Percentiles rank a stretch among this genome's conserved stretches.
These are phyloP conservation scores for Nebria ingens DNA, from an alignment of 1,140 invertebrate genomes.

Conservation along the genomic window DNA sequence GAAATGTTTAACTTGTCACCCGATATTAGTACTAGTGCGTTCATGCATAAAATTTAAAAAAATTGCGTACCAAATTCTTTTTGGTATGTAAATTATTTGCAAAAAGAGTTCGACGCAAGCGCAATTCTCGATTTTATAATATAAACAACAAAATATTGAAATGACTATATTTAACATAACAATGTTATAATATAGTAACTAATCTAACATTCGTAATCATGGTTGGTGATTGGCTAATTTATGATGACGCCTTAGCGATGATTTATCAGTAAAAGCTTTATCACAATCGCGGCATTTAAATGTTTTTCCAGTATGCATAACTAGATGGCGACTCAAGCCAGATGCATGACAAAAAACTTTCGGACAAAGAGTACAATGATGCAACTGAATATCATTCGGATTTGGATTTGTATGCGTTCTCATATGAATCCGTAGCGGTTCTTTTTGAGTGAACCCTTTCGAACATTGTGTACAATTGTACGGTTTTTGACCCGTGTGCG, in stretches of 20 bases:
- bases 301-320: conserved; percentile 55
- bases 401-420: conserved; percentile 45
- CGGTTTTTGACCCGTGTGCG: conserved; percentile 76
- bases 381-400: conserved; percentile 45
- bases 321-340: conserved; percentile 57
- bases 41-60: no score
- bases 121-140: no score
- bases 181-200: no score
- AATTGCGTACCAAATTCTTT: no score
- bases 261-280: conserved; percentile 59
- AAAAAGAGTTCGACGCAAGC: no score
- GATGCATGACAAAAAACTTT: conserved; percentile 58
- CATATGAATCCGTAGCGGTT: conserved; percentile 51
- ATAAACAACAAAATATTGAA: no score
- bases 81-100: no score
- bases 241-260: conserved; percentile 50
- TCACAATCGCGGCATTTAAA: conserved; percentile 55
- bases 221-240: conserved; percentile 25
- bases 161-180: no score
- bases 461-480: conserved; percentile 65
- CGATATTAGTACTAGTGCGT: no score
- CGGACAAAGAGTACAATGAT: conserved; percentile 55
- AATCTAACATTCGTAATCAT: no score
- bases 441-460: conserved; percentile 61
- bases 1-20: no score